Percentiles rank a stretch among this genome's conserved stretches.
phyloP scores from a whole-genome alignment of 2,113 vertebrate genomes.

The Vimba vimba region DNA sequence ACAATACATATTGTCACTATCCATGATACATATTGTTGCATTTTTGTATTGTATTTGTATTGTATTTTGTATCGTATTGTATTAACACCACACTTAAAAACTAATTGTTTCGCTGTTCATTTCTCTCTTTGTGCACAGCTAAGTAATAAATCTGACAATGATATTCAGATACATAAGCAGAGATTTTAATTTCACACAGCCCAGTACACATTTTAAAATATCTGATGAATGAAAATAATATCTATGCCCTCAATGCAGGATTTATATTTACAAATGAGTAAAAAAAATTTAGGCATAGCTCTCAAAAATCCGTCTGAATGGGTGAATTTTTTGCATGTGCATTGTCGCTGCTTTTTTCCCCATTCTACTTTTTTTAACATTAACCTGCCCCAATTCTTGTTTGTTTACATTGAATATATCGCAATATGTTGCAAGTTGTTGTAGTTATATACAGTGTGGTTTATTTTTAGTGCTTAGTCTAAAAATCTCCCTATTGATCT shows the following conservation, averaged over 20 bases:
- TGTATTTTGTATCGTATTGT: too few relatives aligned
- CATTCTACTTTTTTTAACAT: not conserved
- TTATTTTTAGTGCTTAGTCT: not conserved
- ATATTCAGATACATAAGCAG: not conserved
- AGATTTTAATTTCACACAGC: not conserved
- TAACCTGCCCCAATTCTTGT: not conserved
- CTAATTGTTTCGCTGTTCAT: too few relatives aligned
- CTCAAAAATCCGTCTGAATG: not conserved
- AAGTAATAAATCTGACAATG: not conserved
- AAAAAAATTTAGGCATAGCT: not conserved
- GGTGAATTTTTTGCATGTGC: not conserved
- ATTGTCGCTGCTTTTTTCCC: not conserved
- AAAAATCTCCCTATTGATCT: not conserved
- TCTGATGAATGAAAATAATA: not conserved
- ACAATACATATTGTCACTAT: too few relatives aligned
- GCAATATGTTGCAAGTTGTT: not conserved
- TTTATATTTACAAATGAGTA: not conserved
- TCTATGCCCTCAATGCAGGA: not conserved
- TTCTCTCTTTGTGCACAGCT: too few relatives aligned
- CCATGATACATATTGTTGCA: too few relatives aligned
- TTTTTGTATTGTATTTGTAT: too few relatives aligned
- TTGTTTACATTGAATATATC: not conserved
- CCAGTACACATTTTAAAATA: not conserved
- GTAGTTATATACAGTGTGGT: not conserved
- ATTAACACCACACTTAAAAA: too few relatives aligned